Base-by-base conservation (phyloP, 1,140 invertebrate species). In the Aphelenchoides avenae region DNA sequence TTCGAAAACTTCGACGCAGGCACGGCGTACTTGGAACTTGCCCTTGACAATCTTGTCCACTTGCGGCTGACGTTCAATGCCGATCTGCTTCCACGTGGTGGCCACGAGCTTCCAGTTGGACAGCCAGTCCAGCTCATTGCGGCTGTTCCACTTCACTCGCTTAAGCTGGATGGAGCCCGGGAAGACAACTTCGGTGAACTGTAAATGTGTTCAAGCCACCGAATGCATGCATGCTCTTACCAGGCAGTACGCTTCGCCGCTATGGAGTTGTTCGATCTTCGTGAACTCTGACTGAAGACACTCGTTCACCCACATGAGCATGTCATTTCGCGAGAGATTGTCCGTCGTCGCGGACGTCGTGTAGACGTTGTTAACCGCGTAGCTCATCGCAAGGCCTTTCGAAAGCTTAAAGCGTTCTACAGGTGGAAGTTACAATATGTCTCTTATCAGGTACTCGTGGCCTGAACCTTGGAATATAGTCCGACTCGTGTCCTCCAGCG, bases 141-240 rank as follows among this genome's bases (percentile, higher is more conserved):
- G 93, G 70, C 93, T 96, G 80, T 87, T 89, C 80, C 96, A 96
- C 83, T 98, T 98, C 29, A 98, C 89, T 80, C 90, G 86, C 80
- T 97, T 98, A 77, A 98, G 81, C 37, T 85, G 85, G 57, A 97
- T 86, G 78, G 86, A 43, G 5, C 60, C 85, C 71, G 90, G 89
- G 80, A 98, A 99, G n/a, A 99, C 83, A 88, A 98, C 93, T 78
- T 99, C 92, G 89, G 98, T 97, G 77, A 98, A 97, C 78, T 97
- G 91, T 27, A 47, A 60, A 60, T 51, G 51, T n/a, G 13, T 40
- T n/a, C 22, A 26, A 37, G 30, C 22, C 41, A 44, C 15, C 30
- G 4, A 51, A 37, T 13, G 9, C 4, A 29, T 46, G 36, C 11
- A 64, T 52, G 22, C 31, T 3, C 3, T 64, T 24, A 71, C 61